Base-by-base conservation (phyloP, 2,797 vertebrate species). In the Hephaestus fuliginosus region DNA sequence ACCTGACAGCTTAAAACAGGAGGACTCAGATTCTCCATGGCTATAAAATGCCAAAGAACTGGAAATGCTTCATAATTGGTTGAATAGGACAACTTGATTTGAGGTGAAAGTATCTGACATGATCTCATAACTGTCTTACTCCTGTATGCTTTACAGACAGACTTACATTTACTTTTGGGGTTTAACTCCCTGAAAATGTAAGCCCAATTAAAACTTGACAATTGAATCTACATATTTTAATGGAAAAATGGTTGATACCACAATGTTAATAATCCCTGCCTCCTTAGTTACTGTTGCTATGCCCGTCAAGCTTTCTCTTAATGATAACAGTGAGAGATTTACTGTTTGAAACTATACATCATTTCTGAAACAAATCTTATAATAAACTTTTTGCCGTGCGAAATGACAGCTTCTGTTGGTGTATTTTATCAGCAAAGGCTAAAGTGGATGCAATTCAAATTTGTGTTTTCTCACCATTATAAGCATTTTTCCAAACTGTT, bases 1-100 rank as follows among this genome's bases (percentile, higher is more conserved):
- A 74, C 41, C 25, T 22, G 36, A 65, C 22, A 60, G 28, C 39
- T 80, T 30, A 22, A 33, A 76, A 48, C 33, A 44, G 9, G 25
- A 52, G 28, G 22, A 52, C 17, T 33, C 57, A 5, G 52, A 63
- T 58, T 41, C n/a, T 33, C 82, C 14, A 56, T 11, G 20, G 4
- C 12, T 66, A 0, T 30, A 28, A 41, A 82, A 65, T 39, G 43
- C 8, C 9, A 61, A 33, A 30, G 28, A 53, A 46, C 68, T 62
- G 46, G 5, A 66, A 75, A 64, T 20, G 61, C 36, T 43, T 57
- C 2, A 22, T 44, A 6, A 65, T 57, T 58, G 57, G 9, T 8
- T 64, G 7, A 41, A 55, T 53, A 14, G 20, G 63, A 66, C 39
- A 22, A 58, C 3, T 43, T 60, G 18, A 71, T 44, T 52, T 48